These are phyloP conservation scores for Antennarius maculatus DNA, from an alignment of 2,797 vertebrate species.

Conservation along the genomic window DNA sequence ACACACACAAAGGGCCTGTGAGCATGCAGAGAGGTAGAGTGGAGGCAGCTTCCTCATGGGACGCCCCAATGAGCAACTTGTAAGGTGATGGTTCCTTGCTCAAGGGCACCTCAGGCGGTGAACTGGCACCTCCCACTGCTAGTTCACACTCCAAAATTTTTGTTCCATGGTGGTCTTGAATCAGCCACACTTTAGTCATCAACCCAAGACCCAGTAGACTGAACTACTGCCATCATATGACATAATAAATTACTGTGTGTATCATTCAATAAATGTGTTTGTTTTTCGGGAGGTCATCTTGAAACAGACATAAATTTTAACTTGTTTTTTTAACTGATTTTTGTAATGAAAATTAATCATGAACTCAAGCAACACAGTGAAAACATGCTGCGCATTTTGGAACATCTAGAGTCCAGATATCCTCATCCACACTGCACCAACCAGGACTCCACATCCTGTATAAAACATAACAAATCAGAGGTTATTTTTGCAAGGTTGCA, in stretches of 20 bases:
- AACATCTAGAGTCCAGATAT: constrained; percentile 53
- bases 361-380: constrained; percentile 15
- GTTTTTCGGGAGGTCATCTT: constrained; percentile 51
- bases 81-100: too few relatives aligned
- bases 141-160: too few relatives aligned
- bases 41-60: too few relatives aligned
- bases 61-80: too few relatives aligned
- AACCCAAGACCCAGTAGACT: too few relatives aligned
- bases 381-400: neutral
- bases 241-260: constrained; percentile 29
- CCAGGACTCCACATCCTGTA: constrained; percentile 71
- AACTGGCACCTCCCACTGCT: too few relatives aligned
- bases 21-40: too few relatives aligned
- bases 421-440: constrained; percentile 42
- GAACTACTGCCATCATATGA: too few relatives aligned
- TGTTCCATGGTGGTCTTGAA: too few relatives aligned
- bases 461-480: constrained; percentile 56
- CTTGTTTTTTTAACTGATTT: constrained; percentile 43
- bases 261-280: constrained; percentile 40
- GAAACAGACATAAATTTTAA: constrained; percentile 33
- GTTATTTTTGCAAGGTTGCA: constrained; percentile 61
- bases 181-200: too few relatives aligned
- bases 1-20: too few relatives aligned
- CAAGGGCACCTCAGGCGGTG: too few relatives aligned
- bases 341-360: constrained; percentile 20